Base-by-base conservation (phyloP, 2,797 vertebrate species). In the Chloroceryle amazona region DNA sequence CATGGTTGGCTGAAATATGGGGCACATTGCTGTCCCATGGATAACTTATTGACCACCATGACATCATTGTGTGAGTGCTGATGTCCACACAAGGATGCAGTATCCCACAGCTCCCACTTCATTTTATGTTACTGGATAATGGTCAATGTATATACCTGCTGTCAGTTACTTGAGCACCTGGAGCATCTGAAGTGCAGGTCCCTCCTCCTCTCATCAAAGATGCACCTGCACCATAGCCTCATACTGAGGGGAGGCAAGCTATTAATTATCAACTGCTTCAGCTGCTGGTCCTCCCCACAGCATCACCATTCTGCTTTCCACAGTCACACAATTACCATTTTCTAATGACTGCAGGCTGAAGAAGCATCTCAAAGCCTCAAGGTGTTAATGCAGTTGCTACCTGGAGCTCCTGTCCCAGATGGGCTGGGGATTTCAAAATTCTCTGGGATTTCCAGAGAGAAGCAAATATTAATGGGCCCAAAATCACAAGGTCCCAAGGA, bases 271-370 rank as follows among this genome's bases (percentile, higher is more conserved):
- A 0, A 6, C 21, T 75, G n/a, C 16, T 78, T 47, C 1, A 1
- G 13, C 25, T 60, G 20, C 28, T 1, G 1, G n/a, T 54, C 14
- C 5, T 7, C 19, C 10, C 6, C 4, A 0, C 26, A 33, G 15
- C 25, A 54, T 52, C 60, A 54, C 31, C 0, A 0, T 42, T 37
- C 28, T 60, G 29, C 26, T 73, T 68, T 49, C 49, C 22, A 19
- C 22, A 11, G 47, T 42, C 29, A n/a, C 19, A 14, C 33, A 39
- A 5, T 39, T 81, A 25, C 17, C 35, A 37, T 41, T 46, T 78
- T 35, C 49, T 74, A 26, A 8, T 51, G 66, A 51, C 0, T 51
- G 14, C 4, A 68, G 17, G 13, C 11, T 63, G 35, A 37, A 67
- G 86, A 73, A 76, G 6, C 15, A 19, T n/a, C 31, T 85, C 31